A percentile compares a stretch with the other conserved stretches of the same genome.
Conservation (phyloP, 2,113 vertebrate genomes). For the Tragelaphus strepsiceros region DNA sequence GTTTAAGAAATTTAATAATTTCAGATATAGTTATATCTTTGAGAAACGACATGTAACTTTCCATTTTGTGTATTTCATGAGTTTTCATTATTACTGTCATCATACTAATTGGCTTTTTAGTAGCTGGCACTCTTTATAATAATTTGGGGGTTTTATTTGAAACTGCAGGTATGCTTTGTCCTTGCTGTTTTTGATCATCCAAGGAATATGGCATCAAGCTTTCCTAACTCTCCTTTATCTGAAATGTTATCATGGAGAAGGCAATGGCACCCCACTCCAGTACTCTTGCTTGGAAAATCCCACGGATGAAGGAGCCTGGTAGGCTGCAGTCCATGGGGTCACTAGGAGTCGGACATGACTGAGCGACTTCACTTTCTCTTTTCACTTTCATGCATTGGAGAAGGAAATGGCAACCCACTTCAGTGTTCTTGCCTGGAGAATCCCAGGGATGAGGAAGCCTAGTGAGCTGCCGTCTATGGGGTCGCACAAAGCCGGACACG, state of each 20-base stretch:
- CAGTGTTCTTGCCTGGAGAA: too few relatives aligned
- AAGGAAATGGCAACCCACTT: too few relatives aligned
- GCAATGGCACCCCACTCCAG: too few relatives aligned
- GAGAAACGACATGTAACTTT: background rate
- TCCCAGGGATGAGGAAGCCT: too few relatives aligned
- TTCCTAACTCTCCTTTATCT: background rate
- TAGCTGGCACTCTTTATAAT: background rate
- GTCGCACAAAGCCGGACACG: too few relatives aligned
- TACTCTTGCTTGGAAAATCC: too few relatives aligned
- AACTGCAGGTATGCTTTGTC: background rate
- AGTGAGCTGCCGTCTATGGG: too few relatives aligned
- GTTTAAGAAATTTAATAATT: constrained; percentile 59
- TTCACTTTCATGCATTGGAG: too few relatives aligned
- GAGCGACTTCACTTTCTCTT: too few relatives aligned
- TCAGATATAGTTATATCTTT: constrained; percentile 6
- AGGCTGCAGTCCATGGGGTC: too few relatives aligned
- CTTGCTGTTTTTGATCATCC: background rate
- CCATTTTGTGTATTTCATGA: constrained; percentile 31
- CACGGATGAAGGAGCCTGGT: too few relatives aligned
- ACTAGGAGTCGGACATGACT: too few relatives aligned
- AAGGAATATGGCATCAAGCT: background rate
- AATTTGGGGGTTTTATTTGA: constrained; percentile 6
- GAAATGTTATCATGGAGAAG: background rate
- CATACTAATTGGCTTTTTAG: constrained; percentile 33
- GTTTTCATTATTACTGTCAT: constrained; percentile 37